phyloP scores from a whole-genome alignment of 2,797 vertebrate species.

The Pelodytes ibericus region DNA sequence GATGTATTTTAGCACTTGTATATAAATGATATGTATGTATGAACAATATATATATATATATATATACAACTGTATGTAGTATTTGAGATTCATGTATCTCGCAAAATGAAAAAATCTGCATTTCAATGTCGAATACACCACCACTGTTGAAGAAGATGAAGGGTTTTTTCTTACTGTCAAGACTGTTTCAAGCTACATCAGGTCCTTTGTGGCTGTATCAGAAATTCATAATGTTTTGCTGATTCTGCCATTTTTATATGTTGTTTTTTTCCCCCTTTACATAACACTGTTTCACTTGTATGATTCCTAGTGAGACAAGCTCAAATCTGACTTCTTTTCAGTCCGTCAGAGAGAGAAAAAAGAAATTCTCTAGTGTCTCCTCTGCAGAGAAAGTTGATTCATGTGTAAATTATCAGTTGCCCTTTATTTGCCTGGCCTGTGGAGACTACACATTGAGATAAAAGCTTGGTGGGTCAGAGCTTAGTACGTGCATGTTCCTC shows the following conservation, averaged over 20 bases:
- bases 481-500: conserved; percentile 68
- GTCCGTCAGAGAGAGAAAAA: conserved; percentile 65
- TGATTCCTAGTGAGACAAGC: conserved; percentile 76
- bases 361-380: conserved; percentile 69
- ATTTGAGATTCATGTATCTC: conserved; percentile 71
- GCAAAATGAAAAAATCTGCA: too few species aligned
- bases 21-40: too few species aligned
- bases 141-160: conserved; percentile 71
- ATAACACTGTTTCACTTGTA: conserved; percentile 61
- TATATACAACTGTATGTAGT: too few species aligned
- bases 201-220: conserved; percentile 73
- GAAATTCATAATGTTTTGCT: conserved; percentile 64
- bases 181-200: conserved; percentile 64
- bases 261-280: not conserved
- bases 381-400: conserved; percentile 74
- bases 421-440: conserved; percentile 76
- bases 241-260: conserved; percentile 62
- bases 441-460: conserved; percentile 79
- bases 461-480: conserved; percentile 71
- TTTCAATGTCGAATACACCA: conserved; percentile 67
- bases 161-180: conserved; percentile 62
- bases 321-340: conserved; percentile 69
- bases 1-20: too few species aligned
- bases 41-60: too few species aligned
- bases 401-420: conserved; percentile 81